These are phyloP conservation scores for Xanthorhoe spadicearia DNA, from an alignment of 2,888 invertebrate species.

Conservation along the genomic window DNA sequence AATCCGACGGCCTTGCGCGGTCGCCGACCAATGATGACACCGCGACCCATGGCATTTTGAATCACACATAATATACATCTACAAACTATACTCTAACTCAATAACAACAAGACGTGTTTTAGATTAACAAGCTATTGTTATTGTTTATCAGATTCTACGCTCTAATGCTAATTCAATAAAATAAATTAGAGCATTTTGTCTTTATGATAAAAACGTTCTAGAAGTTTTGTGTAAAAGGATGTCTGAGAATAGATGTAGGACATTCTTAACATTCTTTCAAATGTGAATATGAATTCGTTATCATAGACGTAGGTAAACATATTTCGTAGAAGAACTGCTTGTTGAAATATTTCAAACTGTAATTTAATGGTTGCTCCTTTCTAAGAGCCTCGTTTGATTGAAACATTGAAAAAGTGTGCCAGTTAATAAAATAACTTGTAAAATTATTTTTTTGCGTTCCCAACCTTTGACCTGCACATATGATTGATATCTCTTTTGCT, in stretches of 20 bases:
- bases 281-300: background rate
- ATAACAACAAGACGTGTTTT: constrained; percentile 46
- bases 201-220: constrained; percentile 26
- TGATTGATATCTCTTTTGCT: constrained; percentile 56
- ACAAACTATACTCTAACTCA: constrained; percentile 35
- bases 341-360: background rate
- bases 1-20: constrained; percentile 80
- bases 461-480: constrained; percentile 35
- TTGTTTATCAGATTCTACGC: constrained; percentile 44
- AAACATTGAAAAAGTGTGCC: constrained; percentile 3
- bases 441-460: constrained; percentile 10
- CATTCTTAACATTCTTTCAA: background rate
- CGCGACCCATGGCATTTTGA: constrained; percentile 69
- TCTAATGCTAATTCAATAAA: constrained; percentile 44
- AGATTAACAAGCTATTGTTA: constrained; percentile 26
- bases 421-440: constrained; percentile 8
- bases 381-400: background rate
- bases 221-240: constrained; percentile 17
- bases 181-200: constrained; percentile 50
- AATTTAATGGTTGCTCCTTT: background rate
- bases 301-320: too few relatives aligned
- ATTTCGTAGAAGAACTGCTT: too few relatives aligned
- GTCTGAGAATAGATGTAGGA: constrained; percentile 1
- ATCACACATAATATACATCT: constrained; percentile 34
- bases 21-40: constrained; percentile 77